Percentiles rank a stretch among this genome's conserved stretches.
These are phyloP conservation scores for Gymnobelideus leadbeateri DNA, from an alignment of 2,113 vertebrate genomes.

Conservation along the genomic window DNA sequence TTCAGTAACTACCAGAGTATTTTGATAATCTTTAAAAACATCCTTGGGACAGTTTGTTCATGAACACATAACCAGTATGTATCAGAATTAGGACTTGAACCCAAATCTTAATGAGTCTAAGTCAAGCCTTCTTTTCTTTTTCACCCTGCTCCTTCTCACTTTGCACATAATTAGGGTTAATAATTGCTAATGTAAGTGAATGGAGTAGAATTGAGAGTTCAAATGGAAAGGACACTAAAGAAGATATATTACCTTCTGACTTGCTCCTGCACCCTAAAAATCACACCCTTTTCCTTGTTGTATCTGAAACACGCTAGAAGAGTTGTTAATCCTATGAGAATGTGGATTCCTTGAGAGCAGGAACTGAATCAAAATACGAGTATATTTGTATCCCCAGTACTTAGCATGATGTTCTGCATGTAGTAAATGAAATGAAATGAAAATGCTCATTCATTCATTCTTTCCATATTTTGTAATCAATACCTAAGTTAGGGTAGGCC, in stretches of 20 bases:
- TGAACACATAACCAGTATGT: not conserved
- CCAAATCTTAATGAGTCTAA: not conserved
- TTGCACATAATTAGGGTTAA: not conserved
- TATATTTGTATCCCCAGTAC: not conserved
- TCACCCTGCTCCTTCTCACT: not conserved
- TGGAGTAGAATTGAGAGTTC: not conserved
- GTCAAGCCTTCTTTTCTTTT: not conserved
- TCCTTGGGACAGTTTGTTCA: not conserved
- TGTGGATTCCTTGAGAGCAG: not conserved
- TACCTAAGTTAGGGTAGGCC: not conserved
- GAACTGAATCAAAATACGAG: not conserved
- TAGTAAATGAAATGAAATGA: not conserved
- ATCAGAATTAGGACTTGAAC: not conserved
- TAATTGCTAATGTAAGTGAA: not conserved
- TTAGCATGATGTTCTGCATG: not conserved
- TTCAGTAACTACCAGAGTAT: not conserved
- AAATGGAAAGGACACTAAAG: not conserved
- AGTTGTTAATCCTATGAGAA: not conserved
- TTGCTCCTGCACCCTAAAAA: not conserved
- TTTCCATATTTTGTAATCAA: not conserved
- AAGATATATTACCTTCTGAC: too few relatives aligned
- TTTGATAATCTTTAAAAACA: not conserved
- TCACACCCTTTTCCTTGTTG: not conserved
- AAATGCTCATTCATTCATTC: not conserved
- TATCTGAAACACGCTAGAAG: not conserved